A percentile compares a stretch with the other conserved stretches of the same genome.
These are phyloP conservation scores for Dromaius novaehollandiae DNA, from an alignment of 2,113 vertebrate species.

Conservation along the genomic window DNA sequence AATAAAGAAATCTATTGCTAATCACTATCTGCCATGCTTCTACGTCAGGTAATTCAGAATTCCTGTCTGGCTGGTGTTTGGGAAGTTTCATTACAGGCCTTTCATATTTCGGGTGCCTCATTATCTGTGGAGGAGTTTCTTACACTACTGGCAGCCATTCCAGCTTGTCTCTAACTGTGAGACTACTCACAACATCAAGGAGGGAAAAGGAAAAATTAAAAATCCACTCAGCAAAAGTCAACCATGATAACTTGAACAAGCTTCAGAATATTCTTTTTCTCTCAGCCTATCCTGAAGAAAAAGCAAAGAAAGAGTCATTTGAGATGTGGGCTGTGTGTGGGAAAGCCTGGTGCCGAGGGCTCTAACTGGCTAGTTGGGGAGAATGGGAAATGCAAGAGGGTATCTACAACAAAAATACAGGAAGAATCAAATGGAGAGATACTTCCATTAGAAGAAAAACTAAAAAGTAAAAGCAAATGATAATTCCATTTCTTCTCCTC, in stretches of 20 bases:
- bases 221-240: not conserved
- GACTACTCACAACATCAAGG: not conserved
- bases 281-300: not conserved
- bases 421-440: not conserved
- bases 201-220: constrained; percentile 26
- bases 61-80: not conserved
- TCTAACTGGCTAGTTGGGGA: not conserved
- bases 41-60: constrained; percentile 25
- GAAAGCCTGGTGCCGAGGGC: not conserved
- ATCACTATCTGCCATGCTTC: not conserved
- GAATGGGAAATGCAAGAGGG: not conserved
- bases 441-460: not conserved
- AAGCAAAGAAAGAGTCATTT: not conserved
- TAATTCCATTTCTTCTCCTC: not conserved
- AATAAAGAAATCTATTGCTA: not conserved
- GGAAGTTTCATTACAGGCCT: not conserved
- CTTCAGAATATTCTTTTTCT: not conserved
- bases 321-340: not conserved
- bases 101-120: not conserved
- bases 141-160: constrained; percentile 3
- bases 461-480: not conserved
- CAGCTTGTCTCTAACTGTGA: not conserved
- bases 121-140: constrained; percentile 28
- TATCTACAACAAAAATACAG: not conserved
- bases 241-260: not conserved